phyloP scores from a whole-genome alignment of 2,888 invertebrate species.

The Lapara coniferarum region DNA sequence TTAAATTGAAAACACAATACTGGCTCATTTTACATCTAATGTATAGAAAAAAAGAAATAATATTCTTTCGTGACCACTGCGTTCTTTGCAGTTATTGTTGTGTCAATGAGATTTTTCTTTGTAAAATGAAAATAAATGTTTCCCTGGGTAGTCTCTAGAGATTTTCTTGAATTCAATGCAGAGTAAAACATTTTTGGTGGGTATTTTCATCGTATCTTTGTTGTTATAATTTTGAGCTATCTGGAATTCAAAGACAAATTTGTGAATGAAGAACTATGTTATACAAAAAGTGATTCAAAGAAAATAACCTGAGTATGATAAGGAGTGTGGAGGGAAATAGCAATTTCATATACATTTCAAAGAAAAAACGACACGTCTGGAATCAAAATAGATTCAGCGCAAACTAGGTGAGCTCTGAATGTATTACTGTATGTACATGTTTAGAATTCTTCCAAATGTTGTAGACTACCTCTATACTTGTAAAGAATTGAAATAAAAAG shows the following conservation, averaged over 20 bases:
- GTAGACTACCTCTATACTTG: too few species aligned
- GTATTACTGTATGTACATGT: neutral
- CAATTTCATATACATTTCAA: neutral
- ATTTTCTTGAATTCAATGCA: neutral
- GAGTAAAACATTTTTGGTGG: neutral
- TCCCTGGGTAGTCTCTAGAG: neutral
- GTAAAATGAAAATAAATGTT: neutral
- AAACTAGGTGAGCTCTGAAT: neutral
- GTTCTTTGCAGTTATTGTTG: slow-evolving; percentile 27
- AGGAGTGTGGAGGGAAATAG: too few species aligned
- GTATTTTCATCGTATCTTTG: neutral
- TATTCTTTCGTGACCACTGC: neutral
- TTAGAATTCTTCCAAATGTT: neutral
- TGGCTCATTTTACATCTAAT: slow-evolving; percentile 23
- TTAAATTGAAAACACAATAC: slow-evolving; percentile 23
- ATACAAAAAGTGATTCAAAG: neutral
- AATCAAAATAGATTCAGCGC: neutral
- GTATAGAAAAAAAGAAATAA: slow-evolving; percentile 15
- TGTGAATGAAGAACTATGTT: neutral
- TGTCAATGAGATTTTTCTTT: slow-evolving; percentile 9
- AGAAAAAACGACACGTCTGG: neutral
- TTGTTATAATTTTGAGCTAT: neutral
- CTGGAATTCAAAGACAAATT: neutral
- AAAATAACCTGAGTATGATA: neutral
- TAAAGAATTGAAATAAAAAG: too few species aligned